Percentiles rank a stretch among this genome's conserved stretches.
Evolutionary conservation across 2,113 vertebrate species (phyloP).

Genomic region (Arizona elegans): DNA sequence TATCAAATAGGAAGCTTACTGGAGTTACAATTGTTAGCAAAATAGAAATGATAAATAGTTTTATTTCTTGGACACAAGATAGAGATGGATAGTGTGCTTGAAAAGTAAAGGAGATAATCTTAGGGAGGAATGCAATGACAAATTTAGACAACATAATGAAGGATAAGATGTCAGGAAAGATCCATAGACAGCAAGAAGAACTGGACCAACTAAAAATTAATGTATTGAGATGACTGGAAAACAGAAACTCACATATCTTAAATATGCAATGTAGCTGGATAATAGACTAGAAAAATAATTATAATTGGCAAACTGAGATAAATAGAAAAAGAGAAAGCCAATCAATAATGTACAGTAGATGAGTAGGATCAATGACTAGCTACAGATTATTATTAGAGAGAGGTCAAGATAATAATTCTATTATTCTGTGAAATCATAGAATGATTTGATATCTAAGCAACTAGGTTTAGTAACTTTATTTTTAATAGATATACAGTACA

Average conservation of each 20-base stretch:
- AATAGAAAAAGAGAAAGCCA: background rate
- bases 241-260: background rate
- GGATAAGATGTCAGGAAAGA: background rate
- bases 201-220: background rate
- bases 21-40: background rate
- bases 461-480: background rate
- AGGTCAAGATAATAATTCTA: background rate
- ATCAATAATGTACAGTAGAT: background rate
- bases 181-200: background rate
- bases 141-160: background rate
- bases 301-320: background rate
- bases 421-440: background rate
- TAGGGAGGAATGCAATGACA: background rate
- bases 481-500: background rate
- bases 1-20: background rate
- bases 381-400: background rate
- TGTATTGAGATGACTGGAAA: too few relatives aligned
- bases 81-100: background rate
- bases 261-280: background rate
- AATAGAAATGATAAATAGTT: background rate
- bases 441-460: background rate
- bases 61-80: background rate
- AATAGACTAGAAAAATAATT: background rate
- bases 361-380: background rate
- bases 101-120: background rate